These are phyloP conservation scores for Brachyhypopomus occidentalis DNA, from an alignment of 2,113 vertebrate species.

Conservation along the genomic window DNA sequence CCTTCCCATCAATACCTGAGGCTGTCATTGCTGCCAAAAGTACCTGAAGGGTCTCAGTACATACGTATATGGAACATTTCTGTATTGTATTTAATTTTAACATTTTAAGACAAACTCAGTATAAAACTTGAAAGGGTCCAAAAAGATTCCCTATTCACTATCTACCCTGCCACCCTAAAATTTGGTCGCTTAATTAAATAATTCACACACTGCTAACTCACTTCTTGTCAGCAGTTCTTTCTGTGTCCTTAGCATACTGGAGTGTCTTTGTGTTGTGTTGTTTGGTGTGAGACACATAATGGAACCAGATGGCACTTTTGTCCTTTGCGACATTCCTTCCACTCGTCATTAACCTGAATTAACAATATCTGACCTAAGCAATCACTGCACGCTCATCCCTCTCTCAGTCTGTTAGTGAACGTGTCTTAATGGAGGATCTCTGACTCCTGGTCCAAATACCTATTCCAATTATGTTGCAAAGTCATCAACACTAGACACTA, in stretches of 20 bases:
- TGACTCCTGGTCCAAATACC: constrained; percentile 18
- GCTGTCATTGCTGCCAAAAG: no score
- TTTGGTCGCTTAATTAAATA: not conserved
- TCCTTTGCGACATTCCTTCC: constrained; percentile 29
- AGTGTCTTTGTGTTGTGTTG: not conserved
- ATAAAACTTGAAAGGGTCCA: no score
- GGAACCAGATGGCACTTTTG: constrained; percentile 57
- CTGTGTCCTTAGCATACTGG: not conserved
- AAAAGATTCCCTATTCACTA: no score
- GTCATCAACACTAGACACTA: constrained; percentile 8
- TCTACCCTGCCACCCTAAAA: no score
- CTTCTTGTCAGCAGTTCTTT: not conserved
- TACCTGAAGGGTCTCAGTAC: no score
- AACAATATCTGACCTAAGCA: constrained; percentile 30
- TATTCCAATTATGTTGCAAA: constrained; percentile 21
- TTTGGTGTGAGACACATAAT: constrained; percentile 40
- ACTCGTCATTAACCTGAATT: constrained; percentile 51
- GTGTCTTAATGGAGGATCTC: not conserved
- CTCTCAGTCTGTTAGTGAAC: not conserved
- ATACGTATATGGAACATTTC: no score
- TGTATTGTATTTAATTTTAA: no score
- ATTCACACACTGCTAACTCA: not conserved
- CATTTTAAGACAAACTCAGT: no score
- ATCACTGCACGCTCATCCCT: not conserved
- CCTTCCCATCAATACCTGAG: no score